phyloP scores from a whole-genome alignment of 2,888 invertebrate species.

The Chaetogeoica ovagalla region DNA sequence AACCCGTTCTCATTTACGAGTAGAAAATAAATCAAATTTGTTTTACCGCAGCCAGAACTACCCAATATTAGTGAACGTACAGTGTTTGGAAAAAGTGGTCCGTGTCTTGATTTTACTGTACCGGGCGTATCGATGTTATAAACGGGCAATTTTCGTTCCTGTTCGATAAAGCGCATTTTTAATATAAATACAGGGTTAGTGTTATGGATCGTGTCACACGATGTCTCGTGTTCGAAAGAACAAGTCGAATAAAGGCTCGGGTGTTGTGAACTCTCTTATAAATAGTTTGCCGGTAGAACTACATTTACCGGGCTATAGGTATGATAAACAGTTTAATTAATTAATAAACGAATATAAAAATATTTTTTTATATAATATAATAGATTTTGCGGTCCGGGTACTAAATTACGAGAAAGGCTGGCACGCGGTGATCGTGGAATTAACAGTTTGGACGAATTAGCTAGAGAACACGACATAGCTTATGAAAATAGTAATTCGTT shows the following conservation, averaged over 20 bases:
- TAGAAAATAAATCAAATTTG: no score
- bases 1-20: no score
- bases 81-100: no score
- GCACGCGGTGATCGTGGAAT: slow-evolving; percentile 1
- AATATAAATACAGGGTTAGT: not conserved
- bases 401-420: not conserved
- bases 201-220: not conserved
- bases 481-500: no score
- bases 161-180: not conserved
- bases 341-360: not conserved
- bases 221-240: not conserved
- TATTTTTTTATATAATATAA: not conserved
- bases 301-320: slow-evolving; percentile 16
- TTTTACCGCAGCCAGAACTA: no score
- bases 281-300: slow-evolving; percentile 3
- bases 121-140: not conserved
- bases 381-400: slow-evolving; percentile 9
- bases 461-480: no score
- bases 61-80: no score
- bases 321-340: not conserved
- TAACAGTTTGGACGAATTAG: no score
- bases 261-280: not conserved
- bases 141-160: not conserved
- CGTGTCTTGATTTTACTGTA: no score
- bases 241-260: slow-evolving; percentile 1